These are phyloP conservation scores for Drosophila sp. DNA, from an alignment of 1,140 invertebrate species.

Conservation along the genomic window DNA sequence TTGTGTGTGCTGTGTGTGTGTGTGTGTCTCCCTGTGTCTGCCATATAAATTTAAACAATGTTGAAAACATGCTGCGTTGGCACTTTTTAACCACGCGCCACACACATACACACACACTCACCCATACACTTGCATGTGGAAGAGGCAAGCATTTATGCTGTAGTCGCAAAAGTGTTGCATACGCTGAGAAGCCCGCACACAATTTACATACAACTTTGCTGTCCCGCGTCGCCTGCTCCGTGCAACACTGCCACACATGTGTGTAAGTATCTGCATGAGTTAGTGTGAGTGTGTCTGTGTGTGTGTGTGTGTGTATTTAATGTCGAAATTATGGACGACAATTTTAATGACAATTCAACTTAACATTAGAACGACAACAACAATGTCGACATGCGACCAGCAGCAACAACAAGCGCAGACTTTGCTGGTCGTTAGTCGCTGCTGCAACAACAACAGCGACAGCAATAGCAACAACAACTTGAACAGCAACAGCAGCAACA, in stretches of 20 bases:
- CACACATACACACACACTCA: constrained; percentile 30
- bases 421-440: constrained; percentile 76
- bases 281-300: constrained; percentile 17
- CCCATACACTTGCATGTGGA: constrained; percentile 24
- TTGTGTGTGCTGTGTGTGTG: constrained; percentile 43
- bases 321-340: constrained; percentile 83
- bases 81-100: constrained; percentile 79
- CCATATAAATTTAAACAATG: constrained; percentile 83
- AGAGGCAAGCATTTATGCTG: constrained; percentile 75
- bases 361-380: constrained; percentile 78
- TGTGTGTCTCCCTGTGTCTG: constrained; percentile 53
- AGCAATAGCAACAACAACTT: constrained; percentile 38
- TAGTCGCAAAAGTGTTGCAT: constrained; percentile 74
- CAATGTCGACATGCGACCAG: constrained; percentile 71
- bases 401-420: constrained; percentile 54
- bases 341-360: constrained; percentile 83
- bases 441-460: constrained; percentile 54
- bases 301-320: constrained; percentile 73
- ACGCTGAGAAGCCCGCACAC: constrained; percentile 63
- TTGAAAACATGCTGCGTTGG: constrained; percentile 83
- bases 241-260: constrained; percentile 31
- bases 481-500: constrained; percentile 38
- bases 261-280: constrained; percentile 31
- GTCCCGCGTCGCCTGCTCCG: neutral
- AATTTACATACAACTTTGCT: constrained; percentile 63